Evolutionary conservation across 2,888 invertebrate species (phyloP).

Genomic region (Metacarcinus magister): DNA sequence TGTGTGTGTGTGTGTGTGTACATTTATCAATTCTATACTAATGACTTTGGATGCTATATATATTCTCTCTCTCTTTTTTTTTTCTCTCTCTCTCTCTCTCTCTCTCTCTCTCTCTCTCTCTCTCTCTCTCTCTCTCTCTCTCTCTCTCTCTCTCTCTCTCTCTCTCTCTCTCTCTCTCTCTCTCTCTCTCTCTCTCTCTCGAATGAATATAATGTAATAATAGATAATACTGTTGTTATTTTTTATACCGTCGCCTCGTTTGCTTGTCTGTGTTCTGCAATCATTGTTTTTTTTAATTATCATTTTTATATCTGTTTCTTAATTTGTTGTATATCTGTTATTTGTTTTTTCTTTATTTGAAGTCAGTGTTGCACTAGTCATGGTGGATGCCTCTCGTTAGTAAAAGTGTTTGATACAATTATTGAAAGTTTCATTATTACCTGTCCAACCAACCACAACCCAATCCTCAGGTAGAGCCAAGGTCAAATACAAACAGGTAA

Average conservation of each 20-base stretch:
- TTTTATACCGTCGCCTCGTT: constrained; percentile 51
- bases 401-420: constrained; percentile 49
- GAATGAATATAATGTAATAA: background rate
- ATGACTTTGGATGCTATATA: background rate
- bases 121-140: background rate
- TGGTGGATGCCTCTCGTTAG: constrained; percentile 49
- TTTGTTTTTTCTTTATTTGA: constrained; percentile 40
- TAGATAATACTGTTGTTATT: constrained; percentile 27
- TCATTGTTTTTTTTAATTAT: constrained; percentile 9
- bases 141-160: background rate
- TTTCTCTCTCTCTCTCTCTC: background rate
- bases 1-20: constrained; percentile 40
- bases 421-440: background rate
- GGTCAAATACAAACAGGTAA: background rate
- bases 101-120: background rate
- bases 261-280: constrained; percentile 42
- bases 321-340: constrained; percentile 40
- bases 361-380: constrained; percentile 53
- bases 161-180: background rate
- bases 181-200: constrained; percentile 33
- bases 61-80: background rate
- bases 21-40: background rate
- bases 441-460: background rate
- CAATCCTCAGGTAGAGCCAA: background rate
- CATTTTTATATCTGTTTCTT: background rate